A percentile compares a stretch with the other conserved stretches of the same genome.
Conservation (phyloP, 2,888 invertebrate species). For the Euzophera pinguis region DNA sequence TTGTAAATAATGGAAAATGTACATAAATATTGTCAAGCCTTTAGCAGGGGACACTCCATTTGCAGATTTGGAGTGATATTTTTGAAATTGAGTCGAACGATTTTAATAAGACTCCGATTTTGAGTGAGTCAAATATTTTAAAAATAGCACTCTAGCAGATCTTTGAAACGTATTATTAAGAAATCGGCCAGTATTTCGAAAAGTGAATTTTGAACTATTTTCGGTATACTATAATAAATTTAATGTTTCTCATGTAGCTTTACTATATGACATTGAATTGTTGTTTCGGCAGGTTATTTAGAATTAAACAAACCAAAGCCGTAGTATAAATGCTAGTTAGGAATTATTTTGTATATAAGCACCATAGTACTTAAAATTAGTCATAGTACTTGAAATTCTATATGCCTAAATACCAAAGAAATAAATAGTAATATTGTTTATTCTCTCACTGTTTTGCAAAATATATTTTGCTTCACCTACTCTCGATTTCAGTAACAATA, state of each 20-base stretch:
- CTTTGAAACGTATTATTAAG: neutral
- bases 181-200: neutral
- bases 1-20: too few relatives aligned
- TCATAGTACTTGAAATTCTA: neutral
- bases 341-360: slow-evolving; percentile 13
- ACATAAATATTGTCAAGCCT: too few relatives aligned
- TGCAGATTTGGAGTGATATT: too few relatives aligned
- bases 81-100: too few relatives aligned
- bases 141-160: too few relatives aligned
- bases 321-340: slow-evolving; percentile 1
- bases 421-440: neutral
- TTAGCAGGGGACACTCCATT: too few relatives aligned
- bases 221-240: neutral
- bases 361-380: slow-evolving; percentile 13
- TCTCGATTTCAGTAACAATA: too few relatives aligned
- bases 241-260: too few relatives aligned
- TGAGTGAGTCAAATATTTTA: too few relatives aligned
- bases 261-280: too few relatives aligned
- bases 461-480: too few relatives aligned
- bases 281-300: slow-evolving; percentile 6
- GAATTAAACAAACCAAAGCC: neutral
- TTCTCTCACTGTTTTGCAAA: neutral
- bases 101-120: too few relatives aligned
- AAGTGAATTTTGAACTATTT: neutral
- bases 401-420: slow-evolving; percentile 1